A percentile compares a stretch with the other conserved stretches of the same genome.
phyloP scores from a whole-genome alignment of 1,140 invertebrate species.

The Uloborus diversus region DNA sequence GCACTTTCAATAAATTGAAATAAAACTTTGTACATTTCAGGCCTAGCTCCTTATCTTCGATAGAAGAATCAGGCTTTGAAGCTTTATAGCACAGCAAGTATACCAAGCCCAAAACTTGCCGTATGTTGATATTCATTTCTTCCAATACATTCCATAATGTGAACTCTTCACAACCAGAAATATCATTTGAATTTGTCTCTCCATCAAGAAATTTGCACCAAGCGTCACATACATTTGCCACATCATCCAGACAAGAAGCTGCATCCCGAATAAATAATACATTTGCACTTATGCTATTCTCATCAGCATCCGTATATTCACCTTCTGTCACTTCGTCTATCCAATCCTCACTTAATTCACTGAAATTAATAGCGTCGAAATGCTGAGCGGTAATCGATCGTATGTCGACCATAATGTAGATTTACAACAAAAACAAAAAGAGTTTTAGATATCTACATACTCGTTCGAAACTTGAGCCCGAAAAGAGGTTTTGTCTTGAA shows the following conservation, averaged over 20 bases:
- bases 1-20: slow-evolving; percentile 67
- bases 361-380: slow-evolving; percentile 35
- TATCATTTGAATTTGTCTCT: background rate
- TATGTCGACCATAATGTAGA: too few relatives aligned
- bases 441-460: too few relatives aligned
- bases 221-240: background rate
- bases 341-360: slow-evolving; percentile 29
- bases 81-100: slow-evolving; percentile 27
- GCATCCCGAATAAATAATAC: slow-evolving; percentile 25
- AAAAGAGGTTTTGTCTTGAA: too few relatives aligned
- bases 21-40: slow-evolving; percentile 62
- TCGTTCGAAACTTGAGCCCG: too few relatives aligned
- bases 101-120: slow-evolving; percentile 17
- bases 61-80: background rate
- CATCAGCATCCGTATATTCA: slow-evolving; percentile 38
- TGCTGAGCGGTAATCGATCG: background rate
- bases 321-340: slow-evolving; percentile 17
- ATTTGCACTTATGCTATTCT: background rate
- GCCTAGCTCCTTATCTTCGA: slow-evolving; percentile 9
- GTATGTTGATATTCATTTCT: slow-evolving; percentile 4
- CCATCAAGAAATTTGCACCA: background rate
- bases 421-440: too few relatives aligned
- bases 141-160: slow-evolving; percentile 14
- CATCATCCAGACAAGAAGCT: background rate
- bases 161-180: background rate